Conservation (phyloP, 2,113 vertebrate species). For the Hippocampus mohnikei region DNA sequence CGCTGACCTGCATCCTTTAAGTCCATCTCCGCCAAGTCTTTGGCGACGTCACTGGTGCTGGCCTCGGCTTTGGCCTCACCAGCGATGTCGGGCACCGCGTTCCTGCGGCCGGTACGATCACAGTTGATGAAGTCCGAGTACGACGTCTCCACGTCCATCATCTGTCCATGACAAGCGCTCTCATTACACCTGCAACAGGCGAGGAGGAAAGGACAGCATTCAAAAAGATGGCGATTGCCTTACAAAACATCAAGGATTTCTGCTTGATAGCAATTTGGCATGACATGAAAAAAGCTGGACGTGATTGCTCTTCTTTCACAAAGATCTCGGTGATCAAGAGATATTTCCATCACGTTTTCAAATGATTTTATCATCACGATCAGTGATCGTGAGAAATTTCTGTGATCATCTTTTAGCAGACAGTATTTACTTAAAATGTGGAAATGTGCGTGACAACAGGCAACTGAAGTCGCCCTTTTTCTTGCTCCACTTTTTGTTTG, state of each 20-base stretch:
- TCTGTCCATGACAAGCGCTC: constrained; percentile 78
- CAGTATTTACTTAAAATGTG: too few species aligned
- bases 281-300: not conserved
- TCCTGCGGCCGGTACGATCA: constrained; percentile 90
- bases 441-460: too few species aligned
- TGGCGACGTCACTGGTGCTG: constrained; percentile 82
- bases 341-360: not conserved
- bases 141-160: constrained; percentile 94
- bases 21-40: constrained; percentile 80
- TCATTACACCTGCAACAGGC: constrained; percentile 66
- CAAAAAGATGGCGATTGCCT: too few species aligned
- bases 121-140: constrained; percentile 95
- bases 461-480: too few species aligned
- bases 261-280: not conserved
- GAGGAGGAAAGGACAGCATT: not conserved
- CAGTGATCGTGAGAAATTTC: too few species aligned
- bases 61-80: constrained; percentile 66
- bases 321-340: not conserved
- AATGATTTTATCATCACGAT: not conserved
- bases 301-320: too few species aligned
- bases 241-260: not conserved
- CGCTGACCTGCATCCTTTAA: constrained; percentile 70
- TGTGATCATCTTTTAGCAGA: too few species aligned
- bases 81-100: constrained; percentile 89
- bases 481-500: too few species aligned